Base-by-base conservation (phyloP, 2,888 invertebrate species). In the Acleris sparsana region DNA sequence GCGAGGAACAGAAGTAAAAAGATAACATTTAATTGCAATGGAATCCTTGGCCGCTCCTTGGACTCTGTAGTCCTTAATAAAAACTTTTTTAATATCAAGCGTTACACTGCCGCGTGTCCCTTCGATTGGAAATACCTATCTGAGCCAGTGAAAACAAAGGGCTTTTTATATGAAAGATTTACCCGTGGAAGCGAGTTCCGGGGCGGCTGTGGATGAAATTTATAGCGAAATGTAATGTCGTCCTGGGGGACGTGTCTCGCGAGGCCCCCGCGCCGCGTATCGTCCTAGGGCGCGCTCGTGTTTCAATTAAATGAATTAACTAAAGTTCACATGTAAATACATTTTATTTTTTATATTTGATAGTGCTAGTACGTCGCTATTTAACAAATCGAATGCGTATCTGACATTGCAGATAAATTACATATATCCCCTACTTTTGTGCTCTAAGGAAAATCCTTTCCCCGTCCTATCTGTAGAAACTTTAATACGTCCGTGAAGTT, bases 51-150 rank as follows among this genome's bases (percentile, higher is more conserved):
- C 76, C 77, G 74, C 73, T 78, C 80, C 77, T 75, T 73, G 73
- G 73, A 73, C 76, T 63, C 56, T 55, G 72, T 72, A 78, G 78
- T 82, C 75, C 80, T 85, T 85, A 85, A 80, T 80, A 82, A 83
- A 89, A 91, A 91, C 86, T 89, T 92, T 91, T 91, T 91, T 90
- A 91, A 92, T 92, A 89, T 89, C 85, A 83, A 84, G 80, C 82
- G 83, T 87, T 83, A 83, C 82, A 44, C 51, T 62, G 66, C 66
- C 80, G 82, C 72, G 82, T 83, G 86, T 85, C 85, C 84, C 79
- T 86, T 80, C 83, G 82, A 88, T 86, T 82, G 83, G 82, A 86
- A 85, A 83, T 84, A 88, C 82, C 86, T 86, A 86, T 85, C 79
- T 75, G 75, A 84, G 78, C 79, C 81, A 80, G 80, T 80, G 80